These are phyloP conservation scores for Papio anubis DNA, from an alignment of 2,113 vertebrate genomes.

Conservation along the genomic window DNA sequence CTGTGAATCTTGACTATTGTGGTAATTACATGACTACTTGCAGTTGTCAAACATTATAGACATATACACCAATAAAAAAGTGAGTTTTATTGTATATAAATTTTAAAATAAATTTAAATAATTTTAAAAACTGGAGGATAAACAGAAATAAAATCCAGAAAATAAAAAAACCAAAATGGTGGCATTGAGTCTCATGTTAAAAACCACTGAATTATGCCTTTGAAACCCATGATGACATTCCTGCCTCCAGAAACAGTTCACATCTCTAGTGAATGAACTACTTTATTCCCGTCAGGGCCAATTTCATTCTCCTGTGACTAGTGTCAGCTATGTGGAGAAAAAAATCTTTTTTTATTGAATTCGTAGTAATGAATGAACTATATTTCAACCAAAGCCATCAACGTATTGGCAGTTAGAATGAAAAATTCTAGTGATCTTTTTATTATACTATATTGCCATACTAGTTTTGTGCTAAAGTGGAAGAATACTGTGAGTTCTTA, in stretches of 20 bases:
- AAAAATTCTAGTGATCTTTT: constrained; percentile 19
- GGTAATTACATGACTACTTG: not conserved
- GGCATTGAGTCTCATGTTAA: not conserved
- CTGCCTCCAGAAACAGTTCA: not conserved
- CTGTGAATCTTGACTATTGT: not conserved
- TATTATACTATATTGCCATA: not conserved
- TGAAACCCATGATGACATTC: not conserved
- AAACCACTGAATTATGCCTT: not conserved
- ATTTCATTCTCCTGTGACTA: not conserved
- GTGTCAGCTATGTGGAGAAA: not conserved
- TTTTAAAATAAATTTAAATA: not conserved
- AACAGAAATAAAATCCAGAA: constrained; percentile 20
- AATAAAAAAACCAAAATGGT: constrained; percentile 4
- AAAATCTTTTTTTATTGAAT: not conserved
- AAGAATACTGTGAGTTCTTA: constrained; percentile 17
- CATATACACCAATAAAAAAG: not conserved
- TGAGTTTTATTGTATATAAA: not conserved
- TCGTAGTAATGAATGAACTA: not conserved
- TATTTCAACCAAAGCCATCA: not conserved
- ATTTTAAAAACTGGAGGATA: not conserved
- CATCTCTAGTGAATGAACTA: not conserved
- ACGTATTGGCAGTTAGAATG: not conserved
- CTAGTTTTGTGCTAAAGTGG: not conserved
- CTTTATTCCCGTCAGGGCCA: not conserved
- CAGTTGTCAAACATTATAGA: not conserved